Evolutionary conservation across 2,888 invertebrate genomes (phyloP).

Genomic region (Cyrtodaria siliqua): DNA sequence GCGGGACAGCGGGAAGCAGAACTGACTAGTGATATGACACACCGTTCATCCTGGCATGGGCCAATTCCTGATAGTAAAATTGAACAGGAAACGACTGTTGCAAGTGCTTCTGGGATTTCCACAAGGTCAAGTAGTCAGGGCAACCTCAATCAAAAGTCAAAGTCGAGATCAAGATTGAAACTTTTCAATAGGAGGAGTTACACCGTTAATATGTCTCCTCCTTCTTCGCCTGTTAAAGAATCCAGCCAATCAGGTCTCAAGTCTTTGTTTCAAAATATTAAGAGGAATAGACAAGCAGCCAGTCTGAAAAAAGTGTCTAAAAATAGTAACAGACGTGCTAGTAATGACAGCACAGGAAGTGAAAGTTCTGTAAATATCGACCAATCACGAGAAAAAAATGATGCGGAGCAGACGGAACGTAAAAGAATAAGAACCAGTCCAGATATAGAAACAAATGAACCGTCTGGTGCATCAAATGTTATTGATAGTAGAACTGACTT

Average conservation of each 20-base stretch:
- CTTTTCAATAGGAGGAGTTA: slow-evolving; percentile 57
- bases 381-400: slow-evolving; percentile 9
- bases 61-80: slow-evolving; percentile 8
- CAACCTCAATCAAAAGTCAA: slow-evolving; percentile 34
- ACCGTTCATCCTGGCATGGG: slow-evolving; percentile 63
- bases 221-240: slow-evolving; percentile 45
- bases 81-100: slow-evolving; percentile 18
- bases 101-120: slow-evolving; percentile 30
- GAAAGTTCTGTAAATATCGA: background rate
- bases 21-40: background rate
- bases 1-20: slow-evolving; percentile 8
- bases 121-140: slow-evolving; percentile 41
- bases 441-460: slow-evolving; percentile 26
- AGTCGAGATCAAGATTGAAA: slow-evolving; percentile 42
- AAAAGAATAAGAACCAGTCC: slow-evolving; percentile 46
- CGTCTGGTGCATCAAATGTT: background rate
- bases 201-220: slow-evolving; percentile 39
- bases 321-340: background rate
- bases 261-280: slow-evolving; percentile 60
- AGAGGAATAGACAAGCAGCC: slow-evolving; percentile 21
- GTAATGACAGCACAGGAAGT: background rate
- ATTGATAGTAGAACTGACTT: background rate
- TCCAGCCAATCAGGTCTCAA: slow-evolving; percentile 43
- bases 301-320: slow-evolving; percentile 13
- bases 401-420: slow-evolving; percentile 29